Percentiles rank a stretch among this genome's conserved stretches.
Evolutionary conservation across 2,888 invertebrate species (phyloP).

Genomic region (Brassicogethes aeneus): DNA sequence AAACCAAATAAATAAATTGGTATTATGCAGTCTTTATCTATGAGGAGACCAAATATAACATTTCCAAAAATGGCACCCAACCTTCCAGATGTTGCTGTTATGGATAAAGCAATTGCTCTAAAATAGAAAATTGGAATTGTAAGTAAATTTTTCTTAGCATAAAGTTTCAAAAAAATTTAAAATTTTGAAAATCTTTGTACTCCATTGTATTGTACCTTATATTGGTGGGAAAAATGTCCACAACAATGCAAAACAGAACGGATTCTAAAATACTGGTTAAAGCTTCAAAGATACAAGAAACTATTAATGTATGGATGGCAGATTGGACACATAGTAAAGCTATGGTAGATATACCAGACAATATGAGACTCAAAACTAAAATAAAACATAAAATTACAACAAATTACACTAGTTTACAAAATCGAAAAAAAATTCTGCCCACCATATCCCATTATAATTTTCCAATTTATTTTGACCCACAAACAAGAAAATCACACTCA

Average conservation of each 20-base stretch:
- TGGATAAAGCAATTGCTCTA: slow-evolving; percentile 51
- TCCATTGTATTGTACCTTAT: slow-evolving; percentile 20
- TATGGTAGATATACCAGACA: slow-evolving; percentile 47
- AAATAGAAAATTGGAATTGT: slow-evolving; percentile 18
- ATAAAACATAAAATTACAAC: slow-evolving; percentile 12
- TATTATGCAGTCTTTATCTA: slow-evolving; percentile 48
- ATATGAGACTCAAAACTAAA: slow-evolving; percentile 48
- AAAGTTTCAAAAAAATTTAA: slow-evolving; percentile 1
- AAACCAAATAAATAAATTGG: slow-evolving; percentile 52
- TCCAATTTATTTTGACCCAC: too few species aligned
- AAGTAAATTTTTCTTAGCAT: slow-evolving; percentile 6
- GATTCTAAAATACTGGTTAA: slow-evolving; percentile 53
- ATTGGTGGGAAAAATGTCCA: slow-evolving; percentile 45
- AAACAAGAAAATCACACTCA: too few species aligned
- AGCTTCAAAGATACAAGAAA: slow-evolving; percentile 52
- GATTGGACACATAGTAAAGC: slow-evolving; percentile 48
- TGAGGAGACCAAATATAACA: slow-evolving; percentile 48
- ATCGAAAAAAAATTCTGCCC: too few species aligned
- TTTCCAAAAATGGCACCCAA: slow-evolving; percentile 53
- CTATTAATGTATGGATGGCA: slow-evolving; percentile 44
- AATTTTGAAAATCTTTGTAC: too few species aligned
- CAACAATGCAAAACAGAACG: slow-evolving; percentile 51
- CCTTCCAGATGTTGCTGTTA: slow-evolving; percentile 51
- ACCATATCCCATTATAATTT: too few species aligned
- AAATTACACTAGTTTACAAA: neutral